These are phyloP conservation scores for Parambassis ranga DNA, from an alignment of 2,797 vertebrate species.

Conservation along the genomic window DNA sequence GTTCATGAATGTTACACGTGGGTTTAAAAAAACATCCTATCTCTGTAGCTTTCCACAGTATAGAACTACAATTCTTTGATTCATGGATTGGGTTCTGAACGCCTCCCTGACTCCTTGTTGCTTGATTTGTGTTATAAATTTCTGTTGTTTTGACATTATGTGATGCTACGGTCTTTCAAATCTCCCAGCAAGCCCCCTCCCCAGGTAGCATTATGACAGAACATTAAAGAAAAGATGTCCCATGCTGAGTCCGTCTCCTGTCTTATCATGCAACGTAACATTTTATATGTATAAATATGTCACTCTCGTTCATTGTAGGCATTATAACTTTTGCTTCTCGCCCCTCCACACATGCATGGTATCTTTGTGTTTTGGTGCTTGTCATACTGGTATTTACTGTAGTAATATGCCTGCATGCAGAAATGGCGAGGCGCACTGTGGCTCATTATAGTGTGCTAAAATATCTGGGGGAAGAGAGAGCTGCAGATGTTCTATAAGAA, in stretches of 20 bases:
- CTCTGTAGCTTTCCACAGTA: conserved; percentile 38
- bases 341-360: not conserved
- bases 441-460: conserved; percentile 51
- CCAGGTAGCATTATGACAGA: not conserved
- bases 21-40: conserved; percentile 28
- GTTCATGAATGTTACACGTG: conserved; percentile 29
- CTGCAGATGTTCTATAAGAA: conserved; percentile 57
- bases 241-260: not conserved
- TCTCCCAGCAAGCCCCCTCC: no score
- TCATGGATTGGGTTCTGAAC: conserved; percentile 16
- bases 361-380: not conserved
- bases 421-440: conserved; percentile 21
- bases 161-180: conserved; percentile 4
- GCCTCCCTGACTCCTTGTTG: not conserved
- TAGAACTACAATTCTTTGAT: no score
- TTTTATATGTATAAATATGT: not conserved
- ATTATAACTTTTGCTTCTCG: not conserved
- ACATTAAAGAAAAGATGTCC: conserved; percentile 1
- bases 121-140: conserved; percentile 11
- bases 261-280: not conserved
- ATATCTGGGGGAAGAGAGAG: conserved; percentile 40
- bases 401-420: conserved; percentile 17
- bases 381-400: conserved; percentile 14
- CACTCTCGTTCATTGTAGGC: not conserved
- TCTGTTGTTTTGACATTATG: conserved; percentile 29